Base-by-base conservation (phyloP, 1,140 invertebrate genomes). In the Trachelipus rathkii region DNA sequence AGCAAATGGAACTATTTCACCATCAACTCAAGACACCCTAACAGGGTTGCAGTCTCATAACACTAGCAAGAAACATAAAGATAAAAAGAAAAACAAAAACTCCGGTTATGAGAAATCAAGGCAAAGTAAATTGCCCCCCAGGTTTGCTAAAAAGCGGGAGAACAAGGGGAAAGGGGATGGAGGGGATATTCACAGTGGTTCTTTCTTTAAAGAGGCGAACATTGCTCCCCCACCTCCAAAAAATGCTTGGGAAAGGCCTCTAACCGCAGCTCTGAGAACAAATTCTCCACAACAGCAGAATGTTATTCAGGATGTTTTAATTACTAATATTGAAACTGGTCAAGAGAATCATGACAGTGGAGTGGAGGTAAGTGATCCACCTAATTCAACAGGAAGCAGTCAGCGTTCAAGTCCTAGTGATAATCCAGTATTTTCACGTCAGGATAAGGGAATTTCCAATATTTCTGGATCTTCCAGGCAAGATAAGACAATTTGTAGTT, bases 131-230 rank as follows among this genome's bases (percentile, higher is more conserved):
- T 85, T 95, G 10, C 90, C 93, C 0, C 93, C 93, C 0, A 88
- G 93, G 66, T 90, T 95, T 81, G 91, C 90, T n/a, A 93, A 92
- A 82, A 91, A 92, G 83, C 87, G 89, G 67, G 87, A 90, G 80
- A 85, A 87, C 23, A 88, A 87, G 76, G 60, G 81, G 10, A 77
- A 66, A 23, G 43, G 66, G 10, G 53, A 11, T 68, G 43, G 66
- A 23, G 53, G 8, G 43, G 53, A 43, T 67, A 10, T 24, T 2
- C 53, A 13, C 24, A 67, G 67, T 44, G 60, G 19, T 0, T 44
- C 73, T 15, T 24, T 67, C 11, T 44, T 77, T 50, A 81, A 79
- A 75, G 76, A 74, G 8, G 19, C 50, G 19, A 60, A 60, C 50
- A 60, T 84, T 67, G 85, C 85, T 23, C 85, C 86, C n/a, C 82